phyloP scores from a whole-genome alignment of 2,797 vertebrate species.

The Eptatretus atami region DNA sequence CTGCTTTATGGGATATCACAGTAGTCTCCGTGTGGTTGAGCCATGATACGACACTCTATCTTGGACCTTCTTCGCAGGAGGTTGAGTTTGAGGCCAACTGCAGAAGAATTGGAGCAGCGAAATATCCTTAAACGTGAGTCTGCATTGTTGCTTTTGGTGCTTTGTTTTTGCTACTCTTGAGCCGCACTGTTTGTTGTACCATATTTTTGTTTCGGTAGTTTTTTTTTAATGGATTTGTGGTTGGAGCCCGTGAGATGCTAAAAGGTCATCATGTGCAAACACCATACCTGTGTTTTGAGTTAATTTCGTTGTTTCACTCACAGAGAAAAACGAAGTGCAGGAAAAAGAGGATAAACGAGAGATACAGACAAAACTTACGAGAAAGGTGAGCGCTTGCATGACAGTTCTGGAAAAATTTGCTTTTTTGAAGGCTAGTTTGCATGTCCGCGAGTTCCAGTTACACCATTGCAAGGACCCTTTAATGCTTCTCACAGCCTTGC shows the following conservation, averaged over 20 bases:
- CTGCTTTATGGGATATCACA: too few relatives aligned
- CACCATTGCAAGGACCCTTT: not conserved
- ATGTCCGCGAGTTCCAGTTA: not conserved
- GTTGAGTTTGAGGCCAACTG: constrained; percentile 77
- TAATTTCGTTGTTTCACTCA: constrained; percentile 1
- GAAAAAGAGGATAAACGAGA: constrained; percentile 77
- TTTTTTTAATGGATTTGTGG: too few relatives aligned
- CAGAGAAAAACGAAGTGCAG: constrained; percentile 80
- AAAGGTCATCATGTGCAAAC: too few relatives aligned
- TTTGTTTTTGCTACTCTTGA: too few relatives aligned
- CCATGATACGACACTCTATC: constrained; percentile 88
- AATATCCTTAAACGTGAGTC: constrained; percentile 94
- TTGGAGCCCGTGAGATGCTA: too few relatives aligned
- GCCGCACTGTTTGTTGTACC: too few relatives aligned
- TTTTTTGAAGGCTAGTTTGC: not conserved
- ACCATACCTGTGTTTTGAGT: too few relatives aligned
- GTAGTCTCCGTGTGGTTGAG: constrained; percentile 9
- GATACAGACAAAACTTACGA: constrained; percentile 71
- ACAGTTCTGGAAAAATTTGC: too few relatives aligned
- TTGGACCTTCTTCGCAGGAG: constrained; percentile 94
- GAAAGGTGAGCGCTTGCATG: constrained; percentile 30
- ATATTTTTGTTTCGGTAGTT: too few relatives aligned
- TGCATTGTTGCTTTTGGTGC: too few relatives aligned
- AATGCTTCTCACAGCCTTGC: too few relatives aligned
- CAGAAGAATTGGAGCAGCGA: constrained; percentile 81